Conservation (phyloP, 2,888 invertebrate genomes). For the Gastracanthus pulcherrimus region DNA sequence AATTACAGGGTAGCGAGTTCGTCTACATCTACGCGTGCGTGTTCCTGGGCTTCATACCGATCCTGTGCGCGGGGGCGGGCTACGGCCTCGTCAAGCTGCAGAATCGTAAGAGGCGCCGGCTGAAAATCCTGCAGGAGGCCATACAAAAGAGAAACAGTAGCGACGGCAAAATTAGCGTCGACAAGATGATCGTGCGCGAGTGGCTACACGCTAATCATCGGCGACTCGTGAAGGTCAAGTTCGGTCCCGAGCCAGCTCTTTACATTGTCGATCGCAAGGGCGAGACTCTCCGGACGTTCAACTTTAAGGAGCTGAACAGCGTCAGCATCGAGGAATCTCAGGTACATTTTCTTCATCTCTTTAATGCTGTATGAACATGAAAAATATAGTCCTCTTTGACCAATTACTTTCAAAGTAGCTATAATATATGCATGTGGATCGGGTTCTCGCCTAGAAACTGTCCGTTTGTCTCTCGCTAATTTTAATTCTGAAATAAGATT, state of each 20-base stretch:
- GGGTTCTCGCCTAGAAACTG: too few species aligned
- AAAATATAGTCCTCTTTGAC: neutral
- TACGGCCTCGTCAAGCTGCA: constrained; percentile 95
- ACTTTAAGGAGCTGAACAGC: constrained; percentile 86
- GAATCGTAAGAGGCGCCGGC: constrained; percentile 88
- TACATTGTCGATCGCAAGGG: constrained; percentile 95
- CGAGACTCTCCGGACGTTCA: constrained; percentile 91
- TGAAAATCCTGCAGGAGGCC: constrained; percentile 91
- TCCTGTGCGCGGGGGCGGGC: constrained; percentile 93
- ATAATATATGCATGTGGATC: too few species aligned
- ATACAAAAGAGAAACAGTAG: constrained; percentile 80
- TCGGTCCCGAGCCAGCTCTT: constrained; percentile 92
- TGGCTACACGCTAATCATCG: constrained; percentile 96
- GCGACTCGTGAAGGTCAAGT: constrained; percentile 91
- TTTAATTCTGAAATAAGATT: too few species aligned
- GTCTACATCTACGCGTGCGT: constrained; percentile 98
- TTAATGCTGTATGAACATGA: neutral
- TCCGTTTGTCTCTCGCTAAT: too few species aligned
- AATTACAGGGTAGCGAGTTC: constrained; percentile 91
- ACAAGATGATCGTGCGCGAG: constrained; percentile 95
- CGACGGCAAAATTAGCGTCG: constrained; percentile 84
- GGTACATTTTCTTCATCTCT: constrained; percentile 75
- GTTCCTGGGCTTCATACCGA: constrained; percentile 94
- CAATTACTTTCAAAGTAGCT: too few species aligned
- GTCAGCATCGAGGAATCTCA: constrained; percentile 94